A percentile compares a stretch with the other conserved stretches of the same genome.
Evolutionary conservation across 2,888 invertebrate genomes (phyloP).

Genomic region (Hipparchia sbordonii): DNA sequence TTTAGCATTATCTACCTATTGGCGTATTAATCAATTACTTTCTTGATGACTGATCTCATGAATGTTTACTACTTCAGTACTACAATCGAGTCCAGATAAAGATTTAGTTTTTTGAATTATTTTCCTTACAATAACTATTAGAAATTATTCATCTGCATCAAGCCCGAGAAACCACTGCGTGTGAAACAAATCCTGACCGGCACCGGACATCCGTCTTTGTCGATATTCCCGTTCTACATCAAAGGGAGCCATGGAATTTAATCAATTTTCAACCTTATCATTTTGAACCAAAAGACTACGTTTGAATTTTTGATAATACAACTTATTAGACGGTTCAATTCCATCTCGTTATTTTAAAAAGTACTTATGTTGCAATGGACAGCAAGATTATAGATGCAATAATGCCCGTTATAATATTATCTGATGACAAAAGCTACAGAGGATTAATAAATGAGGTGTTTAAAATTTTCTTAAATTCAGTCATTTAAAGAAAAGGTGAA

Average conservation of each 20-base stretch:
- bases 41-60: too few species aligned
- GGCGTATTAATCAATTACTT: too few species aligned
- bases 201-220: conserved; percentile 83
- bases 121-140: conserved; percentile 13
- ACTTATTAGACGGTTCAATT: conserved; percentile 64
- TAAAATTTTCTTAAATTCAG: too few species aligned
- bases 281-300: conserved; percentile 46
- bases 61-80: too few species aligned
- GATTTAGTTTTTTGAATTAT: neutral
- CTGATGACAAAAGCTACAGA: neutral
- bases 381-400: neutral
- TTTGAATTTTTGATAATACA: conserved; percentile 42
- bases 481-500: neutral
- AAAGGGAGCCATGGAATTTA: conserved; percentile 70
- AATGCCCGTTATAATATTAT: neutral
- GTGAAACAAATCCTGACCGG: conserved; percentile 83
- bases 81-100: neutral
- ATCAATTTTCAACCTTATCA: conserved; percentile 67
- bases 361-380: conserved; percentile 42
- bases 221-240: conserved; percentile 81
- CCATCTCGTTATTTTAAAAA: conserved; percentile 69
- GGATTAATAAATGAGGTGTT: neutral
- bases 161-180: conserved; percentile 64
- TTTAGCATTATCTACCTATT: neutral
- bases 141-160: conserved; percentile 45